Evolutionary conservation across 1,140 invertebrate genomes (phyloP), one percentile per base, ranked within the genome.

Genomic region (Lepidurus couesii): DNA sequence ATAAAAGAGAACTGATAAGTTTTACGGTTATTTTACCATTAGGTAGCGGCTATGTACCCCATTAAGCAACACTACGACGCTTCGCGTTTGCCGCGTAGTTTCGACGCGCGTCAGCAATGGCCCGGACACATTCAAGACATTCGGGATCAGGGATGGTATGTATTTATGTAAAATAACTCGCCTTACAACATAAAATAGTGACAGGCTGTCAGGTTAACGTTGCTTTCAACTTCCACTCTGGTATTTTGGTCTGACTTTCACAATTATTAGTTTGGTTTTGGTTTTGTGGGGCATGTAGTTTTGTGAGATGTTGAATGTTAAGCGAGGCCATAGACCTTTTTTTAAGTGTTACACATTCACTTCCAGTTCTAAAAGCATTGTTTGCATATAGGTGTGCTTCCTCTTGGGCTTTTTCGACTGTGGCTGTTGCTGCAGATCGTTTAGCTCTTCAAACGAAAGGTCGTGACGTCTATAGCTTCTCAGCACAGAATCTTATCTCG

Each of bases 381-480:
- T n/a, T 24, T 21, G 73, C 34, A 78, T 76, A 45, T 44, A 79
- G 75, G 74, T 89, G 96, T 83, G 95, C 91, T 1, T 89, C 94
- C 0, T 97, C 95, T 1, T 98, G 96, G 96, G 95, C 95, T 0
- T 89, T 98, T 47, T 93, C 93, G 0, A 94, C 95, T 0, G 90
- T 91, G 11, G 90, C 89, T 3, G 90, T 95, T n/a, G 91, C 91
- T 77, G 82, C 85, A 0, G 88, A 89, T 83, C 82, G 88, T 42
- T 90, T 88, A 81, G 90, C 90, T 6, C 93, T 97, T 76, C 91
- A 95, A 85, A 95, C 93, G 9, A 90, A 91, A 80, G 94, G 94
- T 1, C 85, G 85, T 9, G 91, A 95, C 82, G 85, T 86, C 1
- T 87, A 91, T 0, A 81, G 87, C 10, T 86, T 98, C 6, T 94